phyloP scores from a whole-genome alignment of 2,888 invertebrate species.

The Desoria tigrina region DNA sequence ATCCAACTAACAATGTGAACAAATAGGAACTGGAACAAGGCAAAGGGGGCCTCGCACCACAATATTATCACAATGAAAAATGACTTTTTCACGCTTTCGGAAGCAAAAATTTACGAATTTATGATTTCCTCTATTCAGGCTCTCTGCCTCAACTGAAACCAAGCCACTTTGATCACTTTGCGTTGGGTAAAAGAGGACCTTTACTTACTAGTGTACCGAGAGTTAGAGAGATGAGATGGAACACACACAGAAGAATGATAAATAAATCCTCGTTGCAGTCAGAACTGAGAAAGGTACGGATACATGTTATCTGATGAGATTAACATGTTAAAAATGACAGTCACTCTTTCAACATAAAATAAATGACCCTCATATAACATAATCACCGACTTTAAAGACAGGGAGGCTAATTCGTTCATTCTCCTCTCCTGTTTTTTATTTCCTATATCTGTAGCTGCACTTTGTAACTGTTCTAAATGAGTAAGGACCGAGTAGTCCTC shows the following conservation, averaged over 20 bases:
- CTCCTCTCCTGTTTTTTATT: too few species aligned
- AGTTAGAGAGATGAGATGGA: constrained; percentile 3
- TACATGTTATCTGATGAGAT: constrained; percentile 34
- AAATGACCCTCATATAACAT: constrained; percentile 24
- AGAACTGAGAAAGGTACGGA: not conserved
- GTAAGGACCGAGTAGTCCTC: too few species aligned
- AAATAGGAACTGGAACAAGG: not conserved
- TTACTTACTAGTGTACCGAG: too few species aligned
- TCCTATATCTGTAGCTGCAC: too few species aligned
- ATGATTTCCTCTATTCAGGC: constrained; percentile 52
- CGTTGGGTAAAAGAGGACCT: too few species aligned
- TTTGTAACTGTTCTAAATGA: too few species aligned
- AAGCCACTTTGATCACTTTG: not conserved
- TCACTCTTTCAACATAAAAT: constrained; percentile 47
- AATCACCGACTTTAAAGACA: constrained; percentile 1
- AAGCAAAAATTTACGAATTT: constrained; percentile 54
- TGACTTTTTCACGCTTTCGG: constrained; percentile 54
- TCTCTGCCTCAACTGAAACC: not conserved
- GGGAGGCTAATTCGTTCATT: too few species aligned
- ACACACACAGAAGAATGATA: constrained; percentile 13
- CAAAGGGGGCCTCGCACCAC: constrained; percentile 6
- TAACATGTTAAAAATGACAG: constrained; percentile 52
- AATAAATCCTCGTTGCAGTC: not conserved
- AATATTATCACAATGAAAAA: constrained; percentile 53
- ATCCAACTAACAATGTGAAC: constrained; percentile 6